Percentiles rank a stretch among this genome's conserved stretches.
These are phyloP conservation scores for Sceliomorpha sp. DNA, from an alignment of 2,888 invertebrate genomes.

Conservation along the genomic window DNA sequence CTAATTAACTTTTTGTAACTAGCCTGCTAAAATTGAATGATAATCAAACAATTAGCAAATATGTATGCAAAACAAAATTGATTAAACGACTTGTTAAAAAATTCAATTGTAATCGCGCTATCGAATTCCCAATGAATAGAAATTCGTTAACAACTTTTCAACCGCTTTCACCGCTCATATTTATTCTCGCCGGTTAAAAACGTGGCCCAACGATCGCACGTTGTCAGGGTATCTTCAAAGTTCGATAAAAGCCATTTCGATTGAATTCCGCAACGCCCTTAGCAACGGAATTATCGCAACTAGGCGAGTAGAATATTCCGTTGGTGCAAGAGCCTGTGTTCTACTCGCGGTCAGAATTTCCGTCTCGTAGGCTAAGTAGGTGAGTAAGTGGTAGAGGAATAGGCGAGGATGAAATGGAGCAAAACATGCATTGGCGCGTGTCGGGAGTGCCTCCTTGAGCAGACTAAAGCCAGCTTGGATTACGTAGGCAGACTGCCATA, in stretches of 20 bases:
- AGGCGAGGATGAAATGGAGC: slow-evolving; percentile 78
- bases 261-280: neutral
- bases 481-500: slow-evolving; percentile 28
- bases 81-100: too few species aligned
- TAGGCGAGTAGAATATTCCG: slow-evolving; percentile 20
- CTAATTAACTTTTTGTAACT: too few species aligned
- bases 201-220: neutral
- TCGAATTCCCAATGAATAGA: too few species aligned
- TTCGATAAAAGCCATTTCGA: neutral
- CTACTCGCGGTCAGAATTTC: slow-evolving; percentile 72
- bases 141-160: too few species aligned
- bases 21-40: too few species aligned
- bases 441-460: slow-evolving; percentile 73
- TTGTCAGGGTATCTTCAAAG: slow-evolving; percentile 5
- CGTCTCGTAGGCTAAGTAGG: slow-evolving; percentile 76
- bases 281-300: slow-evolving; percentile 4
- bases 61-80: too few species aligned
- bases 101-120: too few species aligned
- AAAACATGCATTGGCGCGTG: slow-evolving; percentile 79
- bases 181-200: too few species aligned
- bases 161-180: too few species aligned
- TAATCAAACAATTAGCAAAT: too few species aligned
- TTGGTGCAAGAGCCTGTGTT: slow-evolving; percentile 24
- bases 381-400: slow-evolving; percentile 76
- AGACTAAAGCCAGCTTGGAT: slow-evolving; percentile 29